phyloP scores from a whole-genome alignment of 2,113 vertebrate species.

The Brachirus orientalis region DNA sequence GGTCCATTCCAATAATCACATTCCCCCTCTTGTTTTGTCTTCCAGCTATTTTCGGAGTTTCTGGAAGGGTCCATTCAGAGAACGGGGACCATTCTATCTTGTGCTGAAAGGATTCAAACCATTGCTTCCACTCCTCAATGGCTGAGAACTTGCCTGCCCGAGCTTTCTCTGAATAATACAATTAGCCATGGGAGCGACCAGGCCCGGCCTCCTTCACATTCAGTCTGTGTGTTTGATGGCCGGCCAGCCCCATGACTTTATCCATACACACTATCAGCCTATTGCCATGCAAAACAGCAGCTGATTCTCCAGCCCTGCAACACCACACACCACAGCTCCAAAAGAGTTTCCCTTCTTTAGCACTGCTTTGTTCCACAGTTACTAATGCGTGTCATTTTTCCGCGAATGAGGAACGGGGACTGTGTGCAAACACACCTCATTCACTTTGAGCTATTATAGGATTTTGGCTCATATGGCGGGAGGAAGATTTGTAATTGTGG shows the following conservation, averaged over 20 bases:
- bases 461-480: constrained; percentile 63
- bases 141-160: constrained; percentile 72
- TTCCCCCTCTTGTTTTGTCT: constrained; percentile 72
- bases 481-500: constrained; percentile 69
- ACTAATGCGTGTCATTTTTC: constrained; percentile 78
- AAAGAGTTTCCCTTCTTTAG: constrained; percentile 52
- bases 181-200: constrained; percentile 77
- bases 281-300: constrained; percentile 83
- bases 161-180: constrained; percentile 79
- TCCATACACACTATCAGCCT: constrained; percentile 64
- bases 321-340: constrained; percentile 43
- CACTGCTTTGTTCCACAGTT: constrained; percentile 70
- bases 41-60: constrained; percentile 57
- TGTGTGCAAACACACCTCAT: constrained; percentile 71
- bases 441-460: constrained; percentile 58
- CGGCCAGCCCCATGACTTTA: constrained; percentile 71
- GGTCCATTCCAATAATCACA: constrained; percentile 63
- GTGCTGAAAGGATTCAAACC: constrained; percentile 76
- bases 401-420: constrained; percentile 55
- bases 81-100: constrained; percentile 59
- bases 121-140: constrained; percentile 65
- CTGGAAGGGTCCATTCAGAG: constrained; percentile 77
- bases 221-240: constrained; percentile 68
- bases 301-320: constrained; percentile 50
- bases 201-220: constrained; percentile 70